phyloP scores from a whole-genome alignment of 2,888 invertebrate species.

The Andrena trimmerana region DNA sequence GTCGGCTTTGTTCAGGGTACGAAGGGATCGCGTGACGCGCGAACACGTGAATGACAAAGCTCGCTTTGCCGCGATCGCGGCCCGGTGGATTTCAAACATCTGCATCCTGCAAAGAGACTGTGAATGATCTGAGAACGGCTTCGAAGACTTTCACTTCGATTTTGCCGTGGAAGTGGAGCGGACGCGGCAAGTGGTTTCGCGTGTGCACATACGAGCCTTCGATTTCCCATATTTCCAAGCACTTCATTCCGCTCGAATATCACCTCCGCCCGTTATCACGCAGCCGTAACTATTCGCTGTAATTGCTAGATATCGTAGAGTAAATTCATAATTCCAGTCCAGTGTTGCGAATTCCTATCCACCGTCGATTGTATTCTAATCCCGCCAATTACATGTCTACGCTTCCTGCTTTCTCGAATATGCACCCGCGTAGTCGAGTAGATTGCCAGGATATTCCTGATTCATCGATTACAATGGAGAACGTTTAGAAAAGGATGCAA shows the following conservation, averaged over 20 bases:
- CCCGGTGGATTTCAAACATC: slow-evolving; percentile 70
- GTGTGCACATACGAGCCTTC: slow-evolving; percentile 50
- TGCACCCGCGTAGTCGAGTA: not conserved
- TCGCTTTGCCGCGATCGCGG: slow-evolving; percentile 38
- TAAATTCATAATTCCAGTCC: not conserved
- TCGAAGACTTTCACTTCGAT: slow-evolving; percentile 73
- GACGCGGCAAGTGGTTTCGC: slow-evolving; percentile 73
- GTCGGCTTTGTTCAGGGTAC: not conserved
- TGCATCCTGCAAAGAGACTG: slow-evolving; percentile 73
- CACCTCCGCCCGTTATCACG: not conserved
- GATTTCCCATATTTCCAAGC: slow-evolving; percentile 49
- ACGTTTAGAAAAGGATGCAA: not conserved
- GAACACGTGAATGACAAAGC: slow-evolving; percentile 27
- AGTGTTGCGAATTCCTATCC: not conserved
- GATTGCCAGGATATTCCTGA: not conserved
- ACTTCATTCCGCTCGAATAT: not conserved
- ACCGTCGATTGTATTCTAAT: not conserved
- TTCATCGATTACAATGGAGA: slow-evolving; percentile 8
- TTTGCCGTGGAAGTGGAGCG: slow-evolving; percentile 73
- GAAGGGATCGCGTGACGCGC: slow-evolving; percentile 40
- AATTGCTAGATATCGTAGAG: not conserved
- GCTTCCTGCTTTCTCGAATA: not conserved
- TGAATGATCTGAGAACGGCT: slow-evolving; percentile 72
- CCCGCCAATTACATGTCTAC: not conserved
- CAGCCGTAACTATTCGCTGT: too few relatives aligned